Percentiles rank a stretch among this genome's conserved stretches.
phyloP scores from a whole-genome alignment of 2,888 invertebrate species.

The Phanerotoma sp. region DNA sequence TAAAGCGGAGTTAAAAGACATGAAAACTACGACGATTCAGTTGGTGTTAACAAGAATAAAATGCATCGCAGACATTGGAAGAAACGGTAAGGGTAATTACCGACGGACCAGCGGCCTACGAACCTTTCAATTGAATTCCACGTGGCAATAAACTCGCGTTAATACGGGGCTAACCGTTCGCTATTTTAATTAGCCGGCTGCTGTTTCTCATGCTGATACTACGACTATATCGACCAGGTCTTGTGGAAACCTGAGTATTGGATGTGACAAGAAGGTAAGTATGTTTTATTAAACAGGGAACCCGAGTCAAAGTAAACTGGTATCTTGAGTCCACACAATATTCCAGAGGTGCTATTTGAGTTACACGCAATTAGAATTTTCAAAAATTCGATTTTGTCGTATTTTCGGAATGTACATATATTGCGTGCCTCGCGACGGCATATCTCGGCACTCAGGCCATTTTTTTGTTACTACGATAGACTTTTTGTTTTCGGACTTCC shows the following conservation, averaged over 20 bases:
- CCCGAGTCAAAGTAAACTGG: no score
- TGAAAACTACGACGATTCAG: not conserved
- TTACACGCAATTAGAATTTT: no score
- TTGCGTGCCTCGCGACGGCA: no score
- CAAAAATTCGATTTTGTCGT: no score
- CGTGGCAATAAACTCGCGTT: constrained; percentile 48
- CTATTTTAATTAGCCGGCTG: constrained; percentile 52
- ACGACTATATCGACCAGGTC: no score
- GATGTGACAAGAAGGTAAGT: not conserved
- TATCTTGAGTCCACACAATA: no score
- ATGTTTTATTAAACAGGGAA: not conserved
- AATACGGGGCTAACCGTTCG: constrained; percentile 48
- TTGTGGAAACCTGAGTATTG: not conserved
- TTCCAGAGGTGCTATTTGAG: no score
- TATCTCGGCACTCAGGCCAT: no score
- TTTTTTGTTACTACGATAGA: no score
- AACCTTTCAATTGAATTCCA: constrained; percentile 50
- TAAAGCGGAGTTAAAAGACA: not conserved
- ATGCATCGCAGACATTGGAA: constrained; percentile 27
- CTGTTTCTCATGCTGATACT: constrained; percentile 3
- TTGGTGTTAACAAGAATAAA: constrained; percentile 40
- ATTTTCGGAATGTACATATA: no score
- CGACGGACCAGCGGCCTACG: constrained; percentile 32
- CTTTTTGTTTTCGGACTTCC: no score
- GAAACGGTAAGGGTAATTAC: constrained; percentile 40